Evolutionary conservation across 2,888 invertebrate species (phyloP).

Genomic region (Monoplex corrugatus): DNA sequence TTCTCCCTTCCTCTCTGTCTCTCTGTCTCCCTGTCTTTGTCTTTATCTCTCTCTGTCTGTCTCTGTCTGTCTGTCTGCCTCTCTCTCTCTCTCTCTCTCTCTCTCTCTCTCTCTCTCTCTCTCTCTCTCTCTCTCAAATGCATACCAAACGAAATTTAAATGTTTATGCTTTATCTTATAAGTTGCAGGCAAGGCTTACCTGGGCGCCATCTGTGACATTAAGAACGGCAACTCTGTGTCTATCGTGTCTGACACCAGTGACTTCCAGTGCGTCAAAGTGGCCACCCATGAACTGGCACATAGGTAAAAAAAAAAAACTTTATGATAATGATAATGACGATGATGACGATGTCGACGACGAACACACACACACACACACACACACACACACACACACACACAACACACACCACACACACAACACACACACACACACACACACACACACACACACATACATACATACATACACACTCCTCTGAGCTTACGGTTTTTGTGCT

Average conservation of each 20-base stretch:
- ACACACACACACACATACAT: constrained; percentile 2
- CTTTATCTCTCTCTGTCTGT: not conserved
- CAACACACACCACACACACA: too few relatives aligned
- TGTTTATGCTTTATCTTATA: too few relatives aligned
- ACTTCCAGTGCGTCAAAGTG: constrained; percentile 72
- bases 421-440: too few relatives aligned
- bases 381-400: too few relatives aligned
- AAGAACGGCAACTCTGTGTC: constrained; percentile 69
- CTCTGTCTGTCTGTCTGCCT: not conserved
- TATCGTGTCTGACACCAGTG: constrained; percentile 71
- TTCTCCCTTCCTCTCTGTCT: too few relatives aligned
- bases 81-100: not conserved
- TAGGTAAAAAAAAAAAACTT: constrained; percentile 69
- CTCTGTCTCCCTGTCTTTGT: too few relatives aligned
- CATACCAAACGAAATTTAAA: not conserved
- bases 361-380: too few relatives aligned
- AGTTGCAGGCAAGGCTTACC: constrained; percentile 71
- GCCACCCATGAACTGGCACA: constrained; percentile 76
- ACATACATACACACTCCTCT: not conserved
- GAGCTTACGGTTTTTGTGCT: not conserved
- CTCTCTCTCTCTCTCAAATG: not conserved
- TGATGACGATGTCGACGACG: too few relatives aligned
- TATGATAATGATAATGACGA: too few relatives aligned
- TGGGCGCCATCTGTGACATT: constrained; percentile 70
- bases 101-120: too few relatives aligned